Evolutionary conservation across 2,113 vertebrate species (phyloP).

Genomic region (Chinchilla lanigera): DNA sequence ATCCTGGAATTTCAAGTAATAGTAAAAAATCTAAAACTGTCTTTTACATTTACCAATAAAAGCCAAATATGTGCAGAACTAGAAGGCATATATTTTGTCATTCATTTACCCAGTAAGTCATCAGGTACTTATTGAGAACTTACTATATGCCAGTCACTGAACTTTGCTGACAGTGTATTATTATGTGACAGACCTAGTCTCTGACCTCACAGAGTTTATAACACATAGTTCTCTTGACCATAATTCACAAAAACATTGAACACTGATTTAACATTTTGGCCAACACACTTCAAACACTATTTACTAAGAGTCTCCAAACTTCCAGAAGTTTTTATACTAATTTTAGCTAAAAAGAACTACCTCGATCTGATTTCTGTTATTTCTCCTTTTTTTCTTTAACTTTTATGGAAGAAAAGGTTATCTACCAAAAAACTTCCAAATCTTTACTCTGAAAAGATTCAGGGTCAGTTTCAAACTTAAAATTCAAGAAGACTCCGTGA

Average conservation of each 20-base stretch:
- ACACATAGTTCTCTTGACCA: neutral
- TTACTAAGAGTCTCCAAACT: neutral
- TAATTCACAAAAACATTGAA: slow-evolving; percentile 7
- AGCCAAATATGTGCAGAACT: neutral
- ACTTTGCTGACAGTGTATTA: neutral
- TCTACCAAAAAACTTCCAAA: neutral
- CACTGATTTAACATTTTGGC: slow-evolving; percentile 28
- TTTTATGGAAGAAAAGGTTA: slow-evolving; percentile 12
- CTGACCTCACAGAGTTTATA: neutral
- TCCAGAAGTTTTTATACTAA: neutral
- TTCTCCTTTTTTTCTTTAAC: neutral
- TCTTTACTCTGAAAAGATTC: slow-evolving; percentile 36
- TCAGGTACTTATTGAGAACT: neutral
- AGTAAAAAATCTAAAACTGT: neutral
- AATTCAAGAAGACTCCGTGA: neutral
- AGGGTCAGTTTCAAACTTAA: neutral
- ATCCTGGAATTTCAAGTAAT: neutral
- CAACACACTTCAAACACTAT: slow-evolving; percentile 34
- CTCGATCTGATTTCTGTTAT: slow-evolving; percentile 32
- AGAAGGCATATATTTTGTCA: neutral
- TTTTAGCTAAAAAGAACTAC: slow-evolving; percentile 26
- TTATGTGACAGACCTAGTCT: neutral
- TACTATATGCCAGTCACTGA: neutral
- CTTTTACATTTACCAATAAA: neutral
- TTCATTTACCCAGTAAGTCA: neutral